Conservation (phyloP, 1,140 invertebrate species). For the Eriosoma lanigerum region DNA sequence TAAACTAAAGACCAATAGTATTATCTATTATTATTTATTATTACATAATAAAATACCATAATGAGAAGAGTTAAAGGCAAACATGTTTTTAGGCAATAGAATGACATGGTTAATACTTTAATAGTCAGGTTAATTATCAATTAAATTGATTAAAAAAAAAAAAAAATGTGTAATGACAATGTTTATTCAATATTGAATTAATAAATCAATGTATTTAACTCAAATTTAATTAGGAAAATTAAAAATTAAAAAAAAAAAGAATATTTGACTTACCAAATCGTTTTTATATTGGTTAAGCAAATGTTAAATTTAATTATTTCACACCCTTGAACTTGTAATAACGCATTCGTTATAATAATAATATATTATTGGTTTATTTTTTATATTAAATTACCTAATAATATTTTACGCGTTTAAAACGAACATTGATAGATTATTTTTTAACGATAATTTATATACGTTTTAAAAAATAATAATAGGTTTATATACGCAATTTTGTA, state of each 20-base stretch:
- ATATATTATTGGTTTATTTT: background rate
- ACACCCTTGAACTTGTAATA: conserved; percentile 40
- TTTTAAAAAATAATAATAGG: conserved; percentile 1
- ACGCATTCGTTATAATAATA: background rate
- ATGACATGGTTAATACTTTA: too few species aligned
- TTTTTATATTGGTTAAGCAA: background rate
- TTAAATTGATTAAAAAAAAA: too few species aligned
- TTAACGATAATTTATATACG: background rate
- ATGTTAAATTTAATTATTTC: background rate
- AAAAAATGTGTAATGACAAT: too few species aligned
- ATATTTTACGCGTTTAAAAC: background rate
- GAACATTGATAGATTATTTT: conserved; percentile 4
- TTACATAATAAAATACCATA: background rate
- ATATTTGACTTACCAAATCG: background rate
- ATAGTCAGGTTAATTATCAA: too few species aligned
- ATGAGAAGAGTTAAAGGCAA: background rate
- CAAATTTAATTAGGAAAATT: too few species aligned
- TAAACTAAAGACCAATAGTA: too few species aligned
- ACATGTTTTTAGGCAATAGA: too few species aligned
- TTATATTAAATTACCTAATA: background rate
- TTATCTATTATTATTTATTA: too few species aligned
- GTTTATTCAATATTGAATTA: too few species aligned
- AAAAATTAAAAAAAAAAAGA: too few species aligned
- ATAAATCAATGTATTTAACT: too few species aligned
- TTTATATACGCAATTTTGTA: background rate